Conservation (phyloP, 2,797 vertebrate genomes). For the Sarcophilus harrisii region DNA sequence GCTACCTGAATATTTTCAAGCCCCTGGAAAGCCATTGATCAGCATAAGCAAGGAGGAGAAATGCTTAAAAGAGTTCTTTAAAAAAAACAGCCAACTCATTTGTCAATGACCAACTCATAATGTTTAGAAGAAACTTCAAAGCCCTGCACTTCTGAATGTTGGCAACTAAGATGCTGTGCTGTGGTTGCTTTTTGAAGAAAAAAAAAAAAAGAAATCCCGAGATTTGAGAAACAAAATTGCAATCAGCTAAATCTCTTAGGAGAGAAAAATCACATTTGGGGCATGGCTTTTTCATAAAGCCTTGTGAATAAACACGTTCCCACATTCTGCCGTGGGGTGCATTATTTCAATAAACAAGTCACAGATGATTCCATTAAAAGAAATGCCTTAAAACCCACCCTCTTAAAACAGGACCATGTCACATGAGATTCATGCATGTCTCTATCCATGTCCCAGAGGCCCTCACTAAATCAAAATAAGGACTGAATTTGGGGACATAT, state of each 20-base stretch:
- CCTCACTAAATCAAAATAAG: neutral
- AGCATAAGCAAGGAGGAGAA: slow-evolving; percentile 32
- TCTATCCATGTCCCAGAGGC: neutral
- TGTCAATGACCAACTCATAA: slow-evolving; percentile 41
- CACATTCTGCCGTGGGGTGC: neutral
- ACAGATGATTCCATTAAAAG: slow-evolving; percentile 21
- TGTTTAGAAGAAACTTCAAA: neutral
- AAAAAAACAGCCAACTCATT: slow-evolving; percentile 53
- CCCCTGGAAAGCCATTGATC: slow-evolving; percentile 20
- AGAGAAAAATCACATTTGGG: slow-evolving; percentile 14
- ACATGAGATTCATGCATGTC: slow-evolving; percentile 8
- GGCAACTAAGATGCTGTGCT: neutral
- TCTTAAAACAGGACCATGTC: neutral
- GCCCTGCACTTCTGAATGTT: slow-evolving; percentile 8
- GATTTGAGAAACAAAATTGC: slow-evolving; percentile 23
- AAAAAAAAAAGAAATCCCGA: neutral
- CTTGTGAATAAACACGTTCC: slow-evolving; percentile 1
- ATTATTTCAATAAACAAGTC: slow-evolving; percentile 32
- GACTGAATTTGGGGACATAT: slow-evolving; percentile 30
- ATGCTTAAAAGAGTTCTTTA: slow-evolving; percentile 36
- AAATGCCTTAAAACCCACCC: slow-evolving; percentile 36
- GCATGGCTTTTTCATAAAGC: slow-evolving; percentile 12
- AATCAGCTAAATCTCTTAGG: neutral
- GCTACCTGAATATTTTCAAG: slow-evolving; percentile 53
- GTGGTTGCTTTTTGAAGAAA: slow-evolving; percentile 21